Percentiles rank a stretch among this genome's conserved stretches.
phyloP scores from a whole-genome alignment of 1,140 invertebrate genomes.

The Ooceraea biroi region DNA sequence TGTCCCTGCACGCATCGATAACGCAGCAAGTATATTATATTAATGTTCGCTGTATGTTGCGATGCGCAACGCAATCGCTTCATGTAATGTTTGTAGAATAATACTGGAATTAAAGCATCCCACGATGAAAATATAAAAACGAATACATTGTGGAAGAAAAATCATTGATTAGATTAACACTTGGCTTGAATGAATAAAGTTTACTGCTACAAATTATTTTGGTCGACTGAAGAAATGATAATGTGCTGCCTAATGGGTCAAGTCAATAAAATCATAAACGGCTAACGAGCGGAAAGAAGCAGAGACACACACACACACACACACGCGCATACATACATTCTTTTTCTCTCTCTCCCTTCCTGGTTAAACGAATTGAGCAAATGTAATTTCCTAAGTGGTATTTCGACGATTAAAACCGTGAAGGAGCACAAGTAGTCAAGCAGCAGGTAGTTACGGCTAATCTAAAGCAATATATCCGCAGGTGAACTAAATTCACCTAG shows the following conservation, averaged over 20 bases:
- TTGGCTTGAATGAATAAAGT: too few species aligned
- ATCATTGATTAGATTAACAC: too few species aligned
- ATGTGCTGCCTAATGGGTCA: background rate
- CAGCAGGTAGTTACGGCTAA: background rate
- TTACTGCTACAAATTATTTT: background rate
- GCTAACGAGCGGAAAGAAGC: background rate
- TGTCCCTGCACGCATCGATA: slow-evolving; percentile 77
- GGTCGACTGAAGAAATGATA: background rate
- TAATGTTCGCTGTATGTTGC: too few species aligned
- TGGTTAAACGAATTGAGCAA: background rate
- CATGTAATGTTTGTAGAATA: too few species aligned
- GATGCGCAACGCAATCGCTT: too few species aligned
- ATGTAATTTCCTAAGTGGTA: background rate
- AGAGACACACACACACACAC: too few species aligned
- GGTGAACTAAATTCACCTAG: background rate
- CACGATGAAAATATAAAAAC: too few species aligned
- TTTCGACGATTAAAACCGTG: background rate
- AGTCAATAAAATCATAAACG: background rate
- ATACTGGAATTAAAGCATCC: too few species aligned
- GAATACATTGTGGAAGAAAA: too few species aligned
- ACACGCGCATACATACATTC: too few species aligned
- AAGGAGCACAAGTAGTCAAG: background rate
- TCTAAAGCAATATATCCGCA: background rate
- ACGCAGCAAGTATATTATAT: slow-evolving; percentile 10
- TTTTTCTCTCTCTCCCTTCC: background rate